Conservation (phyloP, 2,888 invertebrate genomes). For the Chalcis sispes region DNA sequence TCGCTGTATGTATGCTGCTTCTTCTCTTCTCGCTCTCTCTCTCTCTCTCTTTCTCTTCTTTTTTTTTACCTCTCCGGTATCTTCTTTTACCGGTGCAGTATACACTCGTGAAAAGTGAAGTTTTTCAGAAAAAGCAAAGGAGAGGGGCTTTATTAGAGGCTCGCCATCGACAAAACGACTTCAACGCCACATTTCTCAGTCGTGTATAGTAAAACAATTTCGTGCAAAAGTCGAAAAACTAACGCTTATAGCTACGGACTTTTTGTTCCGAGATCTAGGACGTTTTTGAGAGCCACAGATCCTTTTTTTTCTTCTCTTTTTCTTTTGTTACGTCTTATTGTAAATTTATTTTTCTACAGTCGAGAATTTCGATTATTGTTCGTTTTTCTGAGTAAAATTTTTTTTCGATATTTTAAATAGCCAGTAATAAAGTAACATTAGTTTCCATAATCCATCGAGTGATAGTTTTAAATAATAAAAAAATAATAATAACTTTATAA, state of each 20-base stretch:
- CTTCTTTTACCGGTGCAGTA: conserved; percentile 38
- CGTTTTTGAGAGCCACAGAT: conserved; percentile 42
- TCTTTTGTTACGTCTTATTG: conserved; percentile 23
- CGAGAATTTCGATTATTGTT: conserved; percentile 20
- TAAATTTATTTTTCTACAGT: conserved; percentile 24
- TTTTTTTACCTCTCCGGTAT: not conserved
- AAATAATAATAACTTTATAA: too few relatives aligned
- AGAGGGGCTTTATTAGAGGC: conserved; percentile 26
- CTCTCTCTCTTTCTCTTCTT: not conserved
- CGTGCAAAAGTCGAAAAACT: conserved; percentile 25
- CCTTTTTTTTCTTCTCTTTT: conserved; percentile 7
- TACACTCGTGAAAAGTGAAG: conserved; percentile 18
- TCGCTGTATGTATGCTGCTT: not conserved
- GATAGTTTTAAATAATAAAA: too few relatives aligned
- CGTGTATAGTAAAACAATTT: conserved; percentile 31
- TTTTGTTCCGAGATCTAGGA: conserved; percentile 13
- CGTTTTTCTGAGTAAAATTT: conserved; percentile 11
- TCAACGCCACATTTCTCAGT: not conserved
- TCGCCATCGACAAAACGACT: conserved; percentile 8
- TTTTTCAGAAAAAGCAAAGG: conserved; percentile 21
- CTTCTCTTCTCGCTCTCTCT: not conserved
- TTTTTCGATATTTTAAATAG: too few relatives aligned
- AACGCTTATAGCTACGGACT: not conserved
- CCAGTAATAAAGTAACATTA: too few relatives aligned
- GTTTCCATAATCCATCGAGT: too few relatives aligned